Evolutionary conservation across 2,113 vertebrate species (phyloP).

Genomic region (Alexandromys fortis): DNA sequence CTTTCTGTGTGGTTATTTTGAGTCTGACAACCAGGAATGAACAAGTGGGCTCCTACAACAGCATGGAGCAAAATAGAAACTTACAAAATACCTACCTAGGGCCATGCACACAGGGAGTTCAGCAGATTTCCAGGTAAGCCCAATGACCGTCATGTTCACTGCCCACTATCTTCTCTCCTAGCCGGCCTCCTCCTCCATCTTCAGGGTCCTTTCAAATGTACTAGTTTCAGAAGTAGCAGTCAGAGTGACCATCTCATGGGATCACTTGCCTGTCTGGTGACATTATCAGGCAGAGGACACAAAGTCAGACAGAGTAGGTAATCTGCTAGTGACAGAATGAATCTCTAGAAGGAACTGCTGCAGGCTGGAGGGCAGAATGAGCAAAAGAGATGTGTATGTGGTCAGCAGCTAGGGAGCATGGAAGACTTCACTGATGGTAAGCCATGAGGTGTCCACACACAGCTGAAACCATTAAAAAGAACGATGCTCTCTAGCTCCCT

Average conservation of each 20-base stretch:
- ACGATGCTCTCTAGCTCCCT: background rate
- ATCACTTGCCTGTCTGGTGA: accelerated
- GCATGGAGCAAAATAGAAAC: accelerated
- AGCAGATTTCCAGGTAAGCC: background rate
- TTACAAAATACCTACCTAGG: background rate
- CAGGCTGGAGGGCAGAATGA: background rate
- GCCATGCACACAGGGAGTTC: background rate
- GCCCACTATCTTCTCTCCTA: background rate
- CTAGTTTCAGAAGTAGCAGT: background rate
- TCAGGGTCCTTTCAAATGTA: background rate
- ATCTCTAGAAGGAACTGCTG: background rate
- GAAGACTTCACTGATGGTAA: background rate
- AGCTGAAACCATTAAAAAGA: background rate
- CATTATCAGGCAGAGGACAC: background rate
- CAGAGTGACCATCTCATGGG: background rate
- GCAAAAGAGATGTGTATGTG: background rate
- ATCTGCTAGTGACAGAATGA: background rate
- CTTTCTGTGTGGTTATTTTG: no score
- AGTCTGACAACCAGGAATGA: no score
- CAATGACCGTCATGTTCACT: accelerated
- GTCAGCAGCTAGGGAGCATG: background rate
- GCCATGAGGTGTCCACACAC: background rate
- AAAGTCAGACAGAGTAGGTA: background rate
- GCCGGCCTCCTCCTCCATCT: background rate
- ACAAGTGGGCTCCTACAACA: no score